Evolutionary conservation across 2,797 vertebrate genomes (phyloP).

Genomic region (Neoniphon sammara): DNA sequence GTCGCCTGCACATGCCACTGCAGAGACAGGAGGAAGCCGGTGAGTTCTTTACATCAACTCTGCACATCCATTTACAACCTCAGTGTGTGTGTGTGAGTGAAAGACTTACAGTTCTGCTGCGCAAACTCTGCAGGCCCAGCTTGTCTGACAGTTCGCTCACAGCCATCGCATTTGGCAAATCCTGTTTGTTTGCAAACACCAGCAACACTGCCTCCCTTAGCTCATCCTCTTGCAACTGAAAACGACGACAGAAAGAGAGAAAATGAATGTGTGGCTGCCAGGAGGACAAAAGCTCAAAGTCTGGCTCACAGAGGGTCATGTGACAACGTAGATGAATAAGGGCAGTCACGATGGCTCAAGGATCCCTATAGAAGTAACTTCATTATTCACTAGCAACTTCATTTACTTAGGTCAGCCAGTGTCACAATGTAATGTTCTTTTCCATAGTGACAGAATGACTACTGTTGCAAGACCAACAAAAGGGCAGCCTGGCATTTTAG

Average conservation of each 20-base stretch:
- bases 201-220: constrained; percentile 87
- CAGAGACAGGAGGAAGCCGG: constrained; percentile 12
- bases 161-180: constrained; percentile 89
- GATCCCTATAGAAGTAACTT: background rate
- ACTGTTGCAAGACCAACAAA: background rate
- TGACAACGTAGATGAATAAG: background rate
- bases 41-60: background rate
- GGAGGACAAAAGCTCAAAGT: background rate
- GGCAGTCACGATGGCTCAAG: no score
- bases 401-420: background rate
- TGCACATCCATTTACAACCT: background rate
- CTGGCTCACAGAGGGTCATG: constrained; percentile 6
- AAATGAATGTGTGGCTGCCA: background rate
- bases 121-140: constrained; percentile 85
- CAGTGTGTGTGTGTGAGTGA: background rate
- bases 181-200: constrained; percentile 92
- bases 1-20: constrained; percentile 90
- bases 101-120: constrained; percentile 84
- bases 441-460: background rate
- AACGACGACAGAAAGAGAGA: background rate
- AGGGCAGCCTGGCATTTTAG: background rate
- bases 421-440: background rate
- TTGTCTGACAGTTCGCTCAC: constrained; percentile 88
- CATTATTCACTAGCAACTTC: background rate
- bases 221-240: constrained; percentile 88